These are phyloP conservation scores for Leptinotarsa juncta DNA, from an alignment of 2,888 invertebrate genomes.

Conservation along the genomic window DNA sequence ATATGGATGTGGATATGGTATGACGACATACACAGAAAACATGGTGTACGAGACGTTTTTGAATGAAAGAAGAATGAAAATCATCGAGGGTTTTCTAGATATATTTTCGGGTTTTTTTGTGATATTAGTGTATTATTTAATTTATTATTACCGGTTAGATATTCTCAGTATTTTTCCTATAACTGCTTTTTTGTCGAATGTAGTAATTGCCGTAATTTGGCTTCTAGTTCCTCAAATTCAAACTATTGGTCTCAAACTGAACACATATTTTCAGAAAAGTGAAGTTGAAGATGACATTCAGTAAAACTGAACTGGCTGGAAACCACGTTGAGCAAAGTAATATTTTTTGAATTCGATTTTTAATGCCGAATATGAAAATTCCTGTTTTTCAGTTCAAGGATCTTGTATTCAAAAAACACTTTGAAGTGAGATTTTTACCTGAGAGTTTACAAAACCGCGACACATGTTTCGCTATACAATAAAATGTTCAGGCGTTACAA, in stretches of 20 bases:
- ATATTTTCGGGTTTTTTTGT: constrained; percentile 65
- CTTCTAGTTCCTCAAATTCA: constrained; percentile 39
- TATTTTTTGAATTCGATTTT: too few relatives aligned
- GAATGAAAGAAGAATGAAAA: constrained; percentile 68
- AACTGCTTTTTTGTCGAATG: constrained; percentile 43
- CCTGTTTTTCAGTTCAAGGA: too few relatives aligned
- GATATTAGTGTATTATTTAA: constrained; percentile 58
- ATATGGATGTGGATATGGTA: constrained; percentile 69
- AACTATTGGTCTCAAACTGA: constrained; percentile 11
- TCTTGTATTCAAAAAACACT: too few relatives aligned
- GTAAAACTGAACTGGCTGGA: constrained; percentile 3
- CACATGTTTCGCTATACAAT: too few relatives aligned
- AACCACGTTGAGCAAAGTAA: too few relatives aligned
- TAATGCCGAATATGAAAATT: too few relatives aligned
- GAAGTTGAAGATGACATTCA: constrained; percentile 20
- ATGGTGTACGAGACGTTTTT: constrained; percentile 67
- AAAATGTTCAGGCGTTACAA: too few relatives aligned
- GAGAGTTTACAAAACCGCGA: too few relatives aligned
- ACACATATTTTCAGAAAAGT: constrained; percentile 19
- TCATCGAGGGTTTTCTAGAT: constrained; percentile 67
- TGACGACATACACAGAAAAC: constrained; percentile 67
- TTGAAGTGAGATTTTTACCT: too few relatives aligned
- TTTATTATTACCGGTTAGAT: constrained; percentile 47
- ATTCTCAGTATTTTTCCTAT: constrained; percentile 45
- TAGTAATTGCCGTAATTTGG: constrained; percentile 49